phyloP scores from a whole-genome alignment of 2,888 invertebrate species.

The Polymixis flavicincta region DNA sequence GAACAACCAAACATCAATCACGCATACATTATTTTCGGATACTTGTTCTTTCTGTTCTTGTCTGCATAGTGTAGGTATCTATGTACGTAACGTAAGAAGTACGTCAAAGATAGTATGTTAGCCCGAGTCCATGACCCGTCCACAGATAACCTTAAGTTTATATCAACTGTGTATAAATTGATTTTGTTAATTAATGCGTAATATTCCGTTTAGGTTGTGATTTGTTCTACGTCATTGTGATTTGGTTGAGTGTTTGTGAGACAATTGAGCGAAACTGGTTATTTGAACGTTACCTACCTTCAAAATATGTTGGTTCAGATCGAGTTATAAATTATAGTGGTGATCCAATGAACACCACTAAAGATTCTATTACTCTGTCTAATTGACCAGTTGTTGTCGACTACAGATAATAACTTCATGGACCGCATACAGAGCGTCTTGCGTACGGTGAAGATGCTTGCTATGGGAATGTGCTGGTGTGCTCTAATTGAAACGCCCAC shows the following conservation, averaged over 20 bases:
- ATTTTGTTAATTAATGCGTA: conserved; percentile 12
- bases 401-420: neutral
- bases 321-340: neutral
- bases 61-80: neutral
- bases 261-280: neutral
- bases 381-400: neutral
- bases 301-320: neutral
- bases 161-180: conserved; percentile 22
- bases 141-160: conserved; percentile 26
- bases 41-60: neutral
- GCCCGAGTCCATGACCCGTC: conserved; percentile 28
- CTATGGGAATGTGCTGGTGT: neutral
- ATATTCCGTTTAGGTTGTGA: neutral
- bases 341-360: neutral
- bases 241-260: neutral
- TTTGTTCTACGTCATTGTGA: neutral
- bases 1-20: neutral
- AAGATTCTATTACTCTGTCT: neutral
- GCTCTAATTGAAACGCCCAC: no score
- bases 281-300: neutral
- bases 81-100: neutral
- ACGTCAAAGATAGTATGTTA: conserved; percentile 17
- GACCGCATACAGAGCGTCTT: neutral
- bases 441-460: neutral
- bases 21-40: neutral